Percentiles rank a stretch among this genome's conserved stretches.
Conservation (phyloP, 2,888 invertebrate species). For the Leptopilina myrica region DNA sequence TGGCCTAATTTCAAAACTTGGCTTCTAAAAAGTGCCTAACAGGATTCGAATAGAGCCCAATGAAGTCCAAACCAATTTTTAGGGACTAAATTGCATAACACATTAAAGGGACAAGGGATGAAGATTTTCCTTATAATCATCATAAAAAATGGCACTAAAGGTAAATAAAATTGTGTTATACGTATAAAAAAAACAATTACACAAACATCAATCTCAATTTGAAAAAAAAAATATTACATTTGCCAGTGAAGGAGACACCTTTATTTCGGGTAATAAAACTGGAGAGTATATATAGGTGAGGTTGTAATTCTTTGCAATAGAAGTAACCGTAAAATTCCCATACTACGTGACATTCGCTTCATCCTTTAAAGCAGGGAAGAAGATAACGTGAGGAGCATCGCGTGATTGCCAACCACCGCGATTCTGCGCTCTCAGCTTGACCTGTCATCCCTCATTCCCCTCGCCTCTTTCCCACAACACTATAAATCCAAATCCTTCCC, state of each 20-base stretch:
- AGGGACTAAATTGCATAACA: too few species aligned
- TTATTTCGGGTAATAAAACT: slow-evolving; percentile 49
- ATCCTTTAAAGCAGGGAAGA: slow-evolving; percentile 58
- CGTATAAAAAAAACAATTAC: background rate
- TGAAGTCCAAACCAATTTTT: too few species aligned
- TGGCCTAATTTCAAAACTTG: too few species aligned
- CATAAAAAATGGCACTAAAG: too few species aligned
- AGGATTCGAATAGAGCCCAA: too few species aligned
- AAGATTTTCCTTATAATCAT: too few species aligned
- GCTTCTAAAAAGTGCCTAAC: too few species aligned
- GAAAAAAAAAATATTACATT: slow-evolving; percentile 48
- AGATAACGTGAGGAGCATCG: slow-evolving; percentile 62
- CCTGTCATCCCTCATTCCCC: slow-evolving; percentile 14
- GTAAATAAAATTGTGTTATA: too few species aligned
- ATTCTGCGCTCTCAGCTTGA: slow-evolving; percentile 47
- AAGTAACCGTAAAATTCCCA: slow-evolving; percentile 61
- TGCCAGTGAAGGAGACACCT: slow-evolving; percentile 38
- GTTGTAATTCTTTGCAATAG: slow-evolving; percentile 60
- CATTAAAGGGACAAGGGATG: too few species aligned
- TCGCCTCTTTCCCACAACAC: background rate
- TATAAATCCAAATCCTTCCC: slow-evolving; percentile 41
- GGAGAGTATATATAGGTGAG: slow-evolving; percentile 45
- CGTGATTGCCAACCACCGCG: slow-evolving; percentile 62
- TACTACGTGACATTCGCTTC: slow-evolving; percentile 62
- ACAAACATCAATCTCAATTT: slow-evolving; percentile 5